Evolutionary conservation across 2,113 vertebrate species (phyloP), one percentile per base, ranked within the genome.

Genomic region (Antennarius striatus): DNA sequence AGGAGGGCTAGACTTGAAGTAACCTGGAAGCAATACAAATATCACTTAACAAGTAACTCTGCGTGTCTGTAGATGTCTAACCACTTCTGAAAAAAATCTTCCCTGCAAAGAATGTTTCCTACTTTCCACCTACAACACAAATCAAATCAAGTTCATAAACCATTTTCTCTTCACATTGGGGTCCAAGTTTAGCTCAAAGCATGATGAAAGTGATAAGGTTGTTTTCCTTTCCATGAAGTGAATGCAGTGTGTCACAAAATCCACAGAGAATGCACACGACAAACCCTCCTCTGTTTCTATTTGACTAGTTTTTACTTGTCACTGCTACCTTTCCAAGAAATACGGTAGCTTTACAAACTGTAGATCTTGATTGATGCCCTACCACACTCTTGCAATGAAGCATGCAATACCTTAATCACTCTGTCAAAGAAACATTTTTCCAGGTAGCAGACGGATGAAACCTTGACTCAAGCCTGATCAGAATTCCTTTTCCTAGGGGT

Each of bases 371-470:
- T 0, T 82, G 79, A 75, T 47, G 48, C 10, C 29, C n/a, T 9
- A 51, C 60, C 82, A 67, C 86, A 40, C 83, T 80, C 40, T 58
- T 45, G 49, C 56, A 83, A 43, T 79, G 47, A 62, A 80, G 76
- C 68, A 32, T 83, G 73, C 79, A 84, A 88, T 71, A 13, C 60
- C 48, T 69, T 73, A 72, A 83, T 66, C 52, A 53, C 69, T 58
- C 1, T 55, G 30, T 47, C 50, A 75, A 74, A 77, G 71, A 59
- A 84, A 75, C 66, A 63, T 78, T 77, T 72, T 73, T 22, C 48
- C 12, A 14, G 56, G 55, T 42, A 47, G 56, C 46, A 3, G 1
- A 63, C 63, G 14, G 0, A 56, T 71, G 52, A 80, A 77, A 77
- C 61, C 47, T 36, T 16, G 13, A 69, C 64, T 73, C 81, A 79